phyloP scores from a whole-genome alignment of 2,797 vertebrate genomes.

The Etheostoma nigrum region DNA sequence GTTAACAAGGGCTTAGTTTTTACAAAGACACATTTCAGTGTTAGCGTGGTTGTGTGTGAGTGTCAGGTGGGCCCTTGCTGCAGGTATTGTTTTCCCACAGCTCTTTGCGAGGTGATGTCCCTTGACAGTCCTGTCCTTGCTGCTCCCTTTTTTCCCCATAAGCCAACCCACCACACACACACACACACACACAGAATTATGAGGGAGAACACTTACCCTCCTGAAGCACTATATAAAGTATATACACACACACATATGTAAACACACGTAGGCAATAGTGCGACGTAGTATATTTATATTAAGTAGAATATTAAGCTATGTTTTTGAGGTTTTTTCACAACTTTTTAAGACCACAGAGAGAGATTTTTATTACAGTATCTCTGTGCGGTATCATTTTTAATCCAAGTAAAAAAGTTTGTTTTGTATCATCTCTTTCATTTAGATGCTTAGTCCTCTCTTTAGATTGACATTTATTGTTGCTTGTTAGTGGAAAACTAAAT shows the following conservation, averaged over 20 bases:
- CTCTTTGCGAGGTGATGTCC: conserved; percentile 65
- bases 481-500: neutral
- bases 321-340: neutral
- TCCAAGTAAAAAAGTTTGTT: neutral
- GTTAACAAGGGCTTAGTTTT: conserved; percentile 46
- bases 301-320: no score
- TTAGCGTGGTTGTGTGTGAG: neutral
- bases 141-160: conserved; percentile 39
- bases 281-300: no score
- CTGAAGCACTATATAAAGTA: no score
- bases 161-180: neutral
- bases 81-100: conserved; percentile 42
- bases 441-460: neutral
- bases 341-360: neutral
- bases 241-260: no score
- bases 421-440: neutral
- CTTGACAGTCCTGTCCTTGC: conserved; percentile 52
- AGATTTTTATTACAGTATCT: neutral
- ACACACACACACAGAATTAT: neutral
- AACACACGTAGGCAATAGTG: no score
- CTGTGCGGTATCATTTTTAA: neutral
- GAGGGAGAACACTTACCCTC: no score
- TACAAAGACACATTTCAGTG: neutral
- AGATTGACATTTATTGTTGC: neutral
- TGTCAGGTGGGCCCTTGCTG: conserved; percentile 27